phyloP scores from a whole-genome alignment of 2,888 invertebrate species.

The Synanthedon vespiformis region DNA sequence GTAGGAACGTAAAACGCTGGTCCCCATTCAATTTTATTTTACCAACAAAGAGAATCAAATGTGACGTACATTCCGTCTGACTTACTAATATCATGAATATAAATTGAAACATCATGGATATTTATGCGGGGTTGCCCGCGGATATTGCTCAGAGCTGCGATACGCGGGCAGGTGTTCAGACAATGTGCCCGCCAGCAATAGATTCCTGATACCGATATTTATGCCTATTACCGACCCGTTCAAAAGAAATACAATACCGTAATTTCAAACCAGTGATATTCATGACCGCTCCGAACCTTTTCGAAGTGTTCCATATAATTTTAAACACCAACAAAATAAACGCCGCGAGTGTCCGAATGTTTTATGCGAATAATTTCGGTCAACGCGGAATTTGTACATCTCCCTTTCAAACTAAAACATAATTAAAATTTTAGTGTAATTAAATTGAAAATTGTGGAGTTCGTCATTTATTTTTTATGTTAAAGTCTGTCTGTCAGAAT shows the following conservation, averaged over 20 bases:
- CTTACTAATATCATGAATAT: conserved; percentile 68
- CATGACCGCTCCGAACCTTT: conserved; percentile 12
- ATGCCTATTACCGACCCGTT: conserved; percentile 58
- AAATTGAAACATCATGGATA: conserved; percentile 67
- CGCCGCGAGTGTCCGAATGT: conserved; percentile 2
- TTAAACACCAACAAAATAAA: conserved; percentile 1
- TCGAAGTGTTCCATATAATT: conserved; percentile 6
- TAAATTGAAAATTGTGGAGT: conserved; percentile 16
- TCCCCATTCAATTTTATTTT: conserved; percentile 21
- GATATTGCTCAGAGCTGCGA: conserved; percentile 50
- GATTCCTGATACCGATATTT: conserved; percentile 63
- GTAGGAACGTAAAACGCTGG: background rate
- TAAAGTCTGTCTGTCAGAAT: no score
- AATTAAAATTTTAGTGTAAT: conserved; percentile 14
- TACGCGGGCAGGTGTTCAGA: conserved; percentile 59
- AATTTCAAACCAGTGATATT: conserved; percentile 23
- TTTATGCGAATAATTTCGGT: conserved; percentile 3
- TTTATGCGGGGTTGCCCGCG: conserved; percentile 55
- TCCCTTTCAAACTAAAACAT: background rate
- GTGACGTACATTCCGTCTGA: conserved; percentile 52
- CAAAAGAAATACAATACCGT: conserved; percentile 42
- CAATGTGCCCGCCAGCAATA: conserved; percentile 58
- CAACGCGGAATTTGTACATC: background rate
- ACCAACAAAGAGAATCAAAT: conserved; percentile 64
- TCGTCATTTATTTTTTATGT: no score